Conservation (phyloP, 2,797 vertebrate species). For the Yasuhikotakia modesta region DNA sequence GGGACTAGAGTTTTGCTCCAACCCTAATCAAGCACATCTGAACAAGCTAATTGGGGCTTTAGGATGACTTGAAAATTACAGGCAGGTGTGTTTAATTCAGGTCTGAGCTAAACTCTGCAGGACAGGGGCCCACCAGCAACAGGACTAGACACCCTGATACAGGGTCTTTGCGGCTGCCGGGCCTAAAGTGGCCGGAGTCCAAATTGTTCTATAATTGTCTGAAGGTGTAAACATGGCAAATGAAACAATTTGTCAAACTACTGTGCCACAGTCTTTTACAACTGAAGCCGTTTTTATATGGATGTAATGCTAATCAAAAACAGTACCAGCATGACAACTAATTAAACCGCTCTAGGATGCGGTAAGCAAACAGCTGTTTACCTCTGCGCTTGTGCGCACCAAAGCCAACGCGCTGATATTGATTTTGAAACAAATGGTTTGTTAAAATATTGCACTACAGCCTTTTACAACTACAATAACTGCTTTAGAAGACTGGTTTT, state of each 20-base stretch:
- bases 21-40: neutral
- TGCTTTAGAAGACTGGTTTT: neutral
- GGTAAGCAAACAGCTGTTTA: neutral
- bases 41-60: neutral
- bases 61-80: too few relatives aligned
- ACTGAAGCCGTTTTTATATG: neutral
- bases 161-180: neutral
- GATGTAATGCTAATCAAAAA: neutral
- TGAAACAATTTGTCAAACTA: neutral
- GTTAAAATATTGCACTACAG: neutral
- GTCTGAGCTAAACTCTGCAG: too few relatives aligned
- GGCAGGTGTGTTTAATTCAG: neutral
- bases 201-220: neutral
- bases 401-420: neutral
- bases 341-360: neutral
- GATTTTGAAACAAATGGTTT: neutral
- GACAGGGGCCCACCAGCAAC: too few relatives aligned
- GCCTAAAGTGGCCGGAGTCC: too few relatives aligned
- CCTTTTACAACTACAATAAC: neutral
- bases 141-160: neutral
- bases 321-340: neutral
- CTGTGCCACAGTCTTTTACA: neutral
- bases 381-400: neutral
- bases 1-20: neutral
- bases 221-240: neutral